Evolutionary conservation across 2,888 invertebrate species (phyloP).

Genomic region (Ormyrus rosae): DNA sequence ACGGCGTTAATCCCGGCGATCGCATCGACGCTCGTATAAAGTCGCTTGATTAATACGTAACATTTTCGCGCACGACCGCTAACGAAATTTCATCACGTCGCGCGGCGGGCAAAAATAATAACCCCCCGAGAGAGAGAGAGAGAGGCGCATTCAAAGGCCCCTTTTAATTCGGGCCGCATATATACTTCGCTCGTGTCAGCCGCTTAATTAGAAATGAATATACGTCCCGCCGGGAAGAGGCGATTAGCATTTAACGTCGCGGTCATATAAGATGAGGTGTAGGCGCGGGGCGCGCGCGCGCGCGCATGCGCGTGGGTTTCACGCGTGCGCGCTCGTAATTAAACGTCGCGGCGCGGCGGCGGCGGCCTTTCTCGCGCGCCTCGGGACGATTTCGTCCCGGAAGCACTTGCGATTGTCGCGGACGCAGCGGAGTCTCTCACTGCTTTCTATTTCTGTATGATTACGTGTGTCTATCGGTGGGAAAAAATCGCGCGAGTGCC

Average conservation of each 20-base stretch:
- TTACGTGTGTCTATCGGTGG: too few relatives aligned
- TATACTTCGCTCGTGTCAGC: constrained; percentile 23
- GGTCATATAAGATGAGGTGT: not conserved
- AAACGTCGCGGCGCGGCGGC: constrained; percentile 4
- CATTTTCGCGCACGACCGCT: not conserved
- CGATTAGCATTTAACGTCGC: constrained; percentile 38
- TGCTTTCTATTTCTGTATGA: too few relatives aligned
- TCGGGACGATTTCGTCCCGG: too few relatives aligned
- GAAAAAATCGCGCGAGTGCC: too few relatives aligned
- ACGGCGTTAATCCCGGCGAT: too few relatives aligned
- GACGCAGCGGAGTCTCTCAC: too few relatives aligned
- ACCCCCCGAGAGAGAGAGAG: not conserved
- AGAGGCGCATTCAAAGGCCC: constrained; percentile 18
- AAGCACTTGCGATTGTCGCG: too few relatives aligned
- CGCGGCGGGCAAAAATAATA: constrained; percentile 11
- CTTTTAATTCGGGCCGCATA: constrained; percentile 18
- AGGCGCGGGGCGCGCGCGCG: not conserved
- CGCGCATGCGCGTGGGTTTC: not conserved
- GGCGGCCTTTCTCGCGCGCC: not conserved
- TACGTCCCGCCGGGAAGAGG: not conserved
- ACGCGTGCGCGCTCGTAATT: constrained; percentile 3
- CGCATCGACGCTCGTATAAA: not conserved
- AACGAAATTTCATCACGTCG: constrained; percentile 39
- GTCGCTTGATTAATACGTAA: constrained; percentile 28
- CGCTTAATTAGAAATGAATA: constrained; percentile 47